Evolutionary conservation across 2,888 invertebrate species (phyloP).

Genomic region (Agonum fuliginosum): DNA sequence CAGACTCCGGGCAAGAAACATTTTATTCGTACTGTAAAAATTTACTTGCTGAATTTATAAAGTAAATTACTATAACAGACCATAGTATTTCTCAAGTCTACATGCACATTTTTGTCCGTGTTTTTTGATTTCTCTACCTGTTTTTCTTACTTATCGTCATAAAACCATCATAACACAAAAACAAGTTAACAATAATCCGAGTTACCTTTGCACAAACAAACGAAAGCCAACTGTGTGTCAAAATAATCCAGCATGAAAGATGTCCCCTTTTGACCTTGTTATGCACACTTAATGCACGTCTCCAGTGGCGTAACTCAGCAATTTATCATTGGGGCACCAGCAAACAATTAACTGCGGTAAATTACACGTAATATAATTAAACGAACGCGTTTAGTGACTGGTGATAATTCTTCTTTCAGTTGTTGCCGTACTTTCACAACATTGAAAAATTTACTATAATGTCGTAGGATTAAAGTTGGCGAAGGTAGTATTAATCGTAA

Average conservation of each 20-base stretch:
- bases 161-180: not conserved
- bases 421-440: not conserved
- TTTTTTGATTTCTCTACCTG: too few species aligned
- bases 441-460: constrained; percentile 24
- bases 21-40: too few species aligned
- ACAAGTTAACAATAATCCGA: constrained; percentile 16
- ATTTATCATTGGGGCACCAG: constrained; percentile 29
- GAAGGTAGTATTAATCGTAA: constrained; percentile 23
- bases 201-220: constrained; percentile 21
- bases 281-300: constrained; percentile 4
- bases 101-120: too few species aligned
- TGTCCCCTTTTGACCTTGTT: constrained; percentile 44
- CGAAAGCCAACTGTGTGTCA: constrained; percentile 7
- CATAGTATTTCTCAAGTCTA: too few species aligned
- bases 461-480: constrained; percentile 14
- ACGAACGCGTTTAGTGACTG: not conserved
- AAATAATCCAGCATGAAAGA: constrained; percentile 28
- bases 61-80: too few species aligned
- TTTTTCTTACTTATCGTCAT: not conserved
- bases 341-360: constrained; percentile 29
- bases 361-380: constrained; percentile 5
- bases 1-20: too few species aligned
- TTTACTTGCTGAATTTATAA: too few species aligned
- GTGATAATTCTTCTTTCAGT: constrained; percentile 14
- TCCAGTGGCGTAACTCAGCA: constrained; percentile 30